A percentile compares a stretch with the other conserved stretches of the same genome.
Evolutionary conservation across 2,797 vertebrate species (phyloP).

Genomic region (Bradypus variegatus): DNA sequence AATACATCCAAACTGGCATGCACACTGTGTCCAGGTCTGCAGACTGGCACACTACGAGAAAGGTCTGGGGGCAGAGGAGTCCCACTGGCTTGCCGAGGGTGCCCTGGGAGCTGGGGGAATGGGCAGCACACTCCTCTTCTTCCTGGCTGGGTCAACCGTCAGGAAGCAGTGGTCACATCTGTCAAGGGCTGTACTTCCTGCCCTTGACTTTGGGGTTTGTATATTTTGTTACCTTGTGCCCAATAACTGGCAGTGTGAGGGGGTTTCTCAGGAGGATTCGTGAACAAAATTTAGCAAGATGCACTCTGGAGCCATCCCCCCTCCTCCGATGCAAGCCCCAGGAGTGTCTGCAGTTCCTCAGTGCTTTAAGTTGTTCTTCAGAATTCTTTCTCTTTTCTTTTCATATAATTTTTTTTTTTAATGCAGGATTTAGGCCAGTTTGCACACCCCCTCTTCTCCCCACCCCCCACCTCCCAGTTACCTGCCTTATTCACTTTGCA

Average conservation of each 20-base stretch:
- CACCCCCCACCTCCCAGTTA: neutral
- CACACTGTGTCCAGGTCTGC: neutral
- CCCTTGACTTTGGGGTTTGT: neutral
- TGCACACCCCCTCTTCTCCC: fast-evolving
- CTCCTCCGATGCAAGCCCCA: too few species aligned
- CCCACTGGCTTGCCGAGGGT: too few species aligned
- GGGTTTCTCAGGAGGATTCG: neutral
- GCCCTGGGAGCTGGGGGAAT: too few species aligned
- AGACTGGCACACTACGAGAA: too few species aligned
- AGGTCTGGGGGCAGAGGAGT: too few species aligned
- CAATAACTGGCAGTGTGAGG: neutral
- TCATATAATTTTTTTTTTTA: too few species aligned
- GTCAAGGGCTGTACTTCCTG: neutral
- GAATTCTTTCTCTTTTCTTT: neutral
- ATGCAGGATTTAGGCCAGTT: neutral
- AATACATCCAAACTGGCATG: too few species aligned
- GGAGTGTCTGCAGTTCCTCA: neutral
- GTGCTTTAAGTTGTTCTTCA: neutral
- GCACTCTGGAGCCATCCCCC: neutral
- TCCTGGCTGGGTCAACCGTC: too few species aligned
- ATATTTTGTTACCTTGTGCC: neutral
- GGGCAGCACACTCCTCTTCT: too few species aligned
- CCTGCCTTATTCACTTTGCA: neutral
- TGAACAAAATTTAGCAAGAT: neutral
- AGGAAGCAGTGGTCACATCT: too few species aligned